Evolutionary conservation across 1,140 invertebrate genomes (phyloP).

Genomic region (Rhynchophorus ferrugineus): DNA sequence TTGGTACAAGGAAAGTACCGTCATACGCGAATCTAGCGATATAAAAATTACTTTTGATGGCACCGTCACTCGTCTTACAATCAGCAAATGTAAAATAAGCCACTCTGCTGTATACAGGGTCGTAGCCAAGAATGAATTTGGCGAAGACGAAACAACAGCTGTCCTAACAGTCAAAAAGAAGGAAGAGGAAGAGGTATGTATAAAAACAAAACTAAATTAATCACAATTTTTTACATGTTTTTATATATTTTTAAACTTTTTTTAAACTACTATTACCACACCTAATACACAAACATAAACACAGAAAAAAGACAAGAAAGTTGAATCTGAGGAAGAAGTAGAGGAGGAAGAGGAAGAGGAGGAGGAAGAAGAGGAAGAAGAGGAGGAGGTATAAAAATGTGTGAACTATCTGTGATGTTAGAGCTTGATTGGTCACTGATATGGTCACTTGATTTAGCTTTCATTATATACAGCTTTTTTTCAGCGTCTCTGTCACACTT

Average conservation of each 20-base stretch:
- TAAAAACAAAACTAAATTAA: too few relatives aligned
- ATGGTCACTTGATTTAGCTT: neutral
- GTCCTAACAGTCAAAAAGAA: conserved; percentile 60
- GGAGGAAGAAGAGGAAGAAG: conserved; percentile 25
- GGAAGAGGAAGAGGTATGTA: conserved; percentile 35
- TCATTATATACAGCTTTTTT: neutral
- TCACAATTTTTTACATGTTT: neutral
- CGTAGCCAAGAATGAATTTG: conserved; percentile 73
- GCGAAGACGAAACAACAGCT: conserved; percentile 72
- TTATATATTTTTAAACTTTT: neutral
- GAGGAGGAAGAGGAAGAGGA: neutral
- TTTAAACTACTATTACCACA: neutral
- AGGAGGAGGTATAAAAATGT: conserved; percentile 14
- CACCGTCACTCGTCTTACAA: conserved; percentile 65
- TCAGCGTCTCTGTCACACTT: neutral
- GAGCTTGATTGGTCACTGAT: neutral
- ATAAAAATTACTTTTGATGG: conserved; percentile 72
- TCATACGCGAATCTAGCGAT: conserved; percentile 62
- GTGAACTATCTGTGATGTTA: too few relatives aligned
- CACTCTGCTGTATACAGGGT: conserved; percentile 70
- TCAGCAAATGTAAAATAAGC: conserved; percentile 60
- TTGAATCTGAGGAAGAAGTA: conserved; percentile 14
- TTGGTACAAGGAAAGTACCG: conserved; percentile 78
- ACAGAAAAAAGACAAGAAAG: conserved; percentile 33
- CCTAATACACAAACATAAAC: neutral